Base-by-base conservation (phyloP, 2,888 invertebrate genomes). In the Drosophila meridionalis region DNA sequence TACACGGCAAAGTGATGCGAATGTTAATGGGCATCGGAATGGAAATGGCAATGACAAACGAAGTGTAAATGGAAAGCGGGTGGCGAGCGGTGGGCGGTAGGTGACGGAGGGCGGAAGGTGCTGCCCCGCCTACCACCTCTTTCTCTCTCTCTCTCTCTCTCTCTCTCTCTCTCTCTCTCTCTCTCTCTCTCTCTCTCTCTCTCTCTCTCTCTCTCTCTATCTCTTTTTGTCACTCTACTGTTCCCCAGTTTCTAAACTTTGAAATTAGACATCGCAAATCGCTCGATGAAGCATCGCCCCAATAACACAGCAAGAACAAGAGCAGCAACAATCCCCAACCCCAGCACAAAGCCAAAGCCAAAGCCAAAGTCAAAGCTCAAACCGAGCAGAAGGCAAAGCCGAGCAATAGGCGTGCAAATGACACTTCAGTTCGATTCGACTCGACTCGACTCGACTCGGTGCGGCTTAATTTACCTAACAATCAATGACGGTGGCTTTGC, bases 21-120 rank as follows among this genome's bases (percentile, higher is more conserved):
- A 72, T 69, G 76, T 68, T 69, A 72, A 72, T 72, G 53, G 68
- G 40, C 55, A 75, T 55, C 53, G 38, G 59, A 58, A 47, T 65
- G 74, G 36, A 65, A 72, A 74, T 70, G 71, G 55, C 47, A 69
- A 68, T 59, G 69, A 11, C 53, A 69, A 73, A 43, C 65, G 40
- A 56, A 53, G 57, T 55, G 71, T 47, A 53, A 62, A 63, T 50
- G 48, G 43, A 40, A 61, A 50, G 28, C 48, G 20, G 30, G 36
- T 20, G 59, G 4, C 9, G 57, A 26, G 9, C 5, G 20, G 4
- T n/a, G 50, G 32, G 34, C 4, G 50, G 14, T 11, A 9, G 20
- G 3, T 5, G 20, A 30, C 20, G 30, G 7, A 14, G 30, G 48
- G 48, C 30, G 26, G 4, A 28, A 42, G 45, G 14, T 26, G 30